A percentile compares a stretch with the other conserved stretches of the same genome.
Evolutionary conservation across 2,113 vertebrate genomes (phyloP).

Genomic region (Ptychochromis oligacanthus): DNA sequence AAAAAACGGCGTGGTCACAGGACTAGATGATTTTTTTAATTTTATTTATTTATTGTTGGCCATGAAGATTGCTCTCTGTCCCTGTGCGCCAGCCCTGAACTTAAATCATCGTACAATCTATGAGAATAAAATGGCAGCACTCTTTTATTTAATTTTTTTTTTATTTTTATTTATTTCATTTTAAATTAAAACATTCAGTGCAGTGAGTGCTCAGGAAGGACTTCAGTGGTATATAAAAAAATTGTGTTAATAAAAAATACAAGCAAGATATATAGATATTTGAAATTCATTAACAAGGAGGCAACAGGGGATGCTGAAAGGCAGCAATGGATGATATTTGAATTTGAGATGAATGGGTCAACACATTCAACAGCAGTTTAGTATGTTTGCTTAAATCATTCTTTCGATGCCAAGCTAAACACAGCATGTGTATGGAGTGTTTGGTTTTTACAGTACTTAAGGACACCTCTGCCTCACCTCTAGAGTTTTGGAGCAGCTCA

Average conservation of each 20-base stretch:
- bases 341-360: constrained; percentile 31
- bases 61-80: constrained; percentile 24
- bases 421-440: not conserved
- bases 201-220: not conserved
- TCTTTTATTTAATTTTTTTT: not conserved
- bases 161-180: not conserved
- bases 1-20: not conserved
- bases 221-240: constrained; percentile 11
- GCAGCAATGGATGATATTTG: constrained; percentile 17
- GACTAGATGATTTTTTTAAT: constrained; percentile 23
- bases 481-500: constrained; percentile 7
- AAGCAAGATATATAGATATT: not conserved
- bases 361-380: constrained; percentile 29
- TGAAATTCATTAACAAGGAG: constrained; percentile 10
- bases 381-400: constrained; percentile 15
- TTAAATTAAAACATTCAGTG: constrained; percentile 9
- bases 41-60: constrained; percentile 30
- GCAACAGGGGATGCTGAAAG: not conserved
- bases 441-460: constrained; percentile 13
- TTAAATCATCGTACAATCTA: constrained; percentile 9
- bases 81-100: constrained; percentile 41
- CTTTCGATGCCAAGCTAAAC: constrained; percentile 7
- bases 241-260: not conserved
- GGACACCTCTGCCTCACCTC: constrained; percentile 32
- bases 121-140: not conserved